phyloP scores from a whole-genome alignment of 2,797 vertebrate genomes.

The Atherinosoma microstoma region DNA sequence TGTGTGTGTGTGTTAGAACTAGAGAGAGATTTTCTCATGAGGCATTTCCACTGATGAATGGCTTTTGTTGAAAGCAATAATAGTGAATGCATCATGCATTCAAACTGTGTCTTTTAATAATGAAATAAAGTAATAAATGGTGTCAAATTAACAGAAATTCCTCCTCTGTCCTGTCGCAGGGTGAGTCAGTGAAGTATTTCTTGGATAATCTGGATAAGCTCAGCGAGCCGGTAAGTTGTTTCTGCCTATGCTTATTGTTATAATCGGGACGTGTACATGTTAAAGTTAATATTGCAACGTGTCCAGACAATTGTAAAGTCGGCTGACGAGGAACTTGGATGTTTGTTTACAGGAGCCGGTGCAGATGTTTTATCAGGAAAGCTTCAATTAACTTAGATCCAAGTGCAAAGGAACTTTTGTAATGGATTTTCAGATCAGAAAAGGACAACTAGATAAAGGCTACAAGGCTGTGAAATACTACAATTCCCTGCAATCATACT shows the following conservation, averaged over 20 bases:
- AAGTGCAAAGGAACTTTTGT: background rate
- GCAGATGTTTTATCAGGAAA: background rate
- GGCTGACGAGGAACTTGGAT: background rate
- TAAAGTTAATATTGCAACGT: slow-evolving; percentile 31
- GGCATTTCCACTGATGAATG: background rate
- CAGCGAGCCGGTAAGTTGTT: slow-evolving; percentile 90
- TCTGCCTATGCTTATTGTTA: slow-evolving; percentile 45
- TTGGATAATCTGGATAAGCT: slow-evolving; percentile 99
- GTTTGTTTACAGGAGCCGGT: background rate
- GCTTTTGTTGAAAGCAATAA: background rate
- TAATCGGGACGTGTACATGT: slow-evolving; percentile 28
- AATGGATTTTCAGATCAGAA: background rate
- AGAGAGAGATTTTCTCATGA: background rate
- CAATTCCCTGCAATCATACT: background rate
- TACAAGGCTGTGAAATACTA: background rate
- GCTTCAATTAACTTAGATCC: background rate
- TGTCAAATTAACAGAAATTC: slow-evolving; percentile 60
- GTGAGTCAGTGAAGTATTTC: slow-evolving; percentile 99
- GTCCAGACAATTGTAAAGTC: slow-evolving; percentile 23
- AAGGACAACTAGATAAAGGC: background rate
- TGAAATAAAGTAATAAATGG: slow-evolving; percentile 20
- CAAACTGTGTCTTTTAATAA: background rate
- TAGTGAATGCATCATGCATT: background rate
- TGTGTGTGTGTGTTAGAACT: background rate
- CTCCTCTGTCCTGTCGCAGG: slow-evolving; percentile 82